phyloP scores from a whole-genome alignment of 2,113 vertebrate species.

The Manacus vitellinus region DNA sequence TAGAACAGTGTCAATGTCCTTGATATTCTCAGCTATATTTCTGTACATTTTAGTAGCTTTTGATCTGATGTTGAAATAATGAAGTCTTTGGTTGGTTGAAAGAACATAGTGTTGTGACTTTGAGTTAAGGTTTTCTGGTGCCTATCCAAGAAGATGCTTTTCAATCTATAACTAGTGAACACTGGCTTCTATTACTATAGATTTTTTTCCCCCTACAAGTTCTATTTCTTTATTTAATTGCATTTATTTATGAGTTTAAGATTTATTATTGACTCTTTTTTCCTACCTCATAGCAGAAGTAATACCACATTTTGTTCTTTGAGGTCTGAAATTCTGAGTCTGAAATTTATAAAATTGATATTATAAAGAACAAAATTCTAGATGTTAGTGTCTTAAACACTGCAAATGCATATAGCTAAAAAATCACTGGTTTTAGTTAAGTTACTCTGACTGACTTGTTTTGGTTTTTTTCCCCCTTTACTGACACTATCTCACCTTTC shows the following conservation, averaged over 20 bases:
- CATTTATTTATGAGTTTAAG: neutral
- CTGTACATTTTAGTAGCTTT: neutral
- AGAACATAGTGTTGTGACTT: neutral
- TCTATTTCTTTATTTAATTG: neutral
- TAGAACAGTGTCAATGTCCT: neutral
- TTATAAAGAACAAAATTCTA: neutral
- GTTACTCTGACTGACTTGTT: neutral
- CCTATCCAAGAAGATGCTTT: neutral
- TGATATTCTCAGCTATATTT: neutral
- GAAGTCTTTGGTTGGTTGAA: neutral
- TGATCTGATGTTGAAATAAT: neutral
- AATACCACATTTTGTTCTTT: neutral
- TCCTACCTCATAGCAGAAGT: neutral
- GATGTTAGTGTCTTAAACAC: neutral
- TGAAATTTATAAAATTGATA: neutral
- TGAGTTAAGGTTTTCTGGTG: neutral
- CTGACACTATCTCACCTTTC: neutral
- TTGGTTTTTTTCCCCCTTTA: neutral
- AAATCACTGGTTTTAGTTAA: neutral
- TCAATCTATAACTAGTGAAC: neutral
- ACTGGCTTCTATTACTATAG: rapidly evolving
- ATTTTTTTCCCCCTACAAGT: rapidly evolving
- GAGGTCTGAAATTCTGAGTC: neutral
- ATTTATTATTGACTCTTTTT: neutral
- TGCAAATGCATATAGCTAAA: neutral